Percentiles rank a stretch among this genome's conserved stretches.
phyloP scores from a whole-genome alignment of 2,797 vertebrate species.

The Lepus oiostolus region DNA sequence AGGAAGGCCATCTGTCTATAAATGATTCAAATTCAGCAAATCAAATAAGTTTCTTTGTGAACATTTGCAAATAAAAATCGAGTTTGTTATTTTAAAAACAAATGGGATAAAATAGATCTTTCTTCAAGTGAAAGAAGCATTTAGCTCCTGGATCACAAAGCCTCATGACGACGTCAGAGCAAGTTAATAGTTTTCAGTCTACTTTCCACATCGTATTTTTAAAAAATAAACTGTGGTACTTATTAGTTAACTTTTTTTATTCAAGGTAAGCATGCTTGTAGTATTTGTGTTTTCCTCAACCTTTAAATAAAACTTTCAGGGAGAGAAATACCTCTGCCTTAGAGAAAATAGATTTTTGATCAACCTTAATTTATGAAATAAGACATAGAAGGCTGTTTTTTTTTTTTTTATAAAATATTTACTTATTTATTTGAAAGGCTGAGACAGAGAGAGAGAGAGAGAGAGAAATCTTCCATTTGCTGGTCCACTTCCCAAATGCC shows the following conservation, averaged over 20 bases:
- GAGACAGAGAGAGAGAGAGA: too few relatives aligned
- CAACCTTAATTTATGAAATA: slow-evolving; percentile 39
- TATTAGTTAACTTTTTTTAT: background rate
- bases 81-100: slow-evolving; percentile 72
- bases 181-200: slow-evolving; percentile 56
- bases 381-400: background rate
- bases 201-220: slow-evolving; percentile 62
- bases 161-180: slow-evolving; percentile 16
- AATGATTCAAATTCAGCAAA: slow-evolving; percentile 70
- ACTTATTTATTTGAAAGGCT: too few relatives aligned
- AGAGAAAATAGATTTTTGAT: slow-evolving; percentile 42
- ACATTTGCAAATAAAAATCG: slow-evolving; percentile 66
- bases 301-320: slow-evolving; percentile 36
- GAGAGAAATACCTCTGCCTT: background rate
- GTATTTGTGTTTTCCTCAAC: background rate
- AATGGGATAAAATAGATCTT: background rate
- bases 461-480: too few relatives aligned
- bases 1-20: slow-evolving; percentile 53
- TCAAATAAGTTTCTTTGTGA: slow-evolving; percentile 45
- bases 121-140: slow-evolving; percentile 55
- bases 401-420: too few relatives aligned
- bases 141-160: slow-evolving; percentile 1
- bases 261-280: background rate
- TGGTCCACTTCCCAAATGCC: too few relatives aligned
- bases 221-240: background rate